Evolutionary conservation across 2,888 invertebrate genomes (phyloP).

Genomic region (Polyploca ridens): DNA sequence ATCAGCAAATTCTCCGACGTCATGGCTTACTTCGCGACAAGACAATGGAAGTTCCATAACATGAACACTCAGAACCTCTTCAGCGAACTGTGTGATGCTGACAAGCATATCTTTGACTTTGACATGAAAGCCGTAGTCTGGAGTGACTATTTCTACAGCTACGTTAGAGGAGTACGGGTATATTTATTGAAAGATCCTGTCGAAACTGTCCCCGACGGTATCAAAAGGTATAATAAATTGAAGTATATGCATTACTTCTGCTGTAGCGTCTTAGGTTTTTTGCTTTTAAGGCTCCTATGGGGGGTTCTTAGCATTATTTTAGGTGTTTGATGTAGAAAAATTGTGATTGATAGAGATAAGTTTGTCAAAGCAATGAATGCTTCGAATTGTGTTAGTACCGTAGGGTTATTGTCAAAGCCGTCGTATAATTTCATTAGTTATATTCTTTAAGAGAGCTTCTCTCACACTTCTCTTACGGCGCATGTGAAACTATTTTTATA

Average conservation of each 20-base stretch:
- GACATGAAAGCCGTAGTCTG: constrained; percentile 87
- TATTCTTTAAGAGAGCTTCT: no score
- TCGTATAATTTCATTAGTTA: no score
- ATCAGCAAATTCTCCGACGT: constrained; percentile 89
- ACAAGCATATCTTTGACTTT: constrained; percentile 86
- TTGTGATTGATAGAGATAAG: constrained; percentile 11
- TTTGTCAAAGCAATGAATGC: background rate
- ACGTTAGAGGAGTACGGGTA: constrained; percentile 88
- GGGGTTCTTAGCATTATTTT: constrained; percentile 29
- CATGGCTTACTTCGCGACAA: constrained; percentile 89
- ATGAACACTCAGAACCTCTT: constrained; percentile 82
- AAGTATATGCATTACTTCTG: constrained; percentile 53
- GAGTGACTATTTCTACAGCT: constrained; percentile 88
- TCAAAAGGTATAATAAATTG: constrained; percentile 65
- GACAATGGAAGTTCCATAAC: constrained; percentile 89
- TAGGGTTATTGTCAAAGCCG: no score
- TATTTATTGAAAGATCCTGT: constrained; percentile 91
- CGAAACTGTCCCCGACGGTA: constrained; percentile 86
- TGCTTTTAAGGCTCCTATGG: constrained; percentile 51
- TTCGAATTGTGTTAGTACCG: no score
- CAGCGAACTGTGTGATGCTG: constrained; percentile 81
- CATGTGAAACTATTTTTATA: no score
- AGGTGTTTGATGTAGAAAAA: constrained; percentile 27
- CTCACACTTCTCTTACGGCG: no score
- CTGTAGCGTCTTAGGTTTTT: constrained; percentile 35